Percentiles rank a stretch among this genome's conserved stretches.
phyloP scores from a whole-genome alignment of 2,113 vertebrate genomes.

The Podiceps cristatus region DNA sequence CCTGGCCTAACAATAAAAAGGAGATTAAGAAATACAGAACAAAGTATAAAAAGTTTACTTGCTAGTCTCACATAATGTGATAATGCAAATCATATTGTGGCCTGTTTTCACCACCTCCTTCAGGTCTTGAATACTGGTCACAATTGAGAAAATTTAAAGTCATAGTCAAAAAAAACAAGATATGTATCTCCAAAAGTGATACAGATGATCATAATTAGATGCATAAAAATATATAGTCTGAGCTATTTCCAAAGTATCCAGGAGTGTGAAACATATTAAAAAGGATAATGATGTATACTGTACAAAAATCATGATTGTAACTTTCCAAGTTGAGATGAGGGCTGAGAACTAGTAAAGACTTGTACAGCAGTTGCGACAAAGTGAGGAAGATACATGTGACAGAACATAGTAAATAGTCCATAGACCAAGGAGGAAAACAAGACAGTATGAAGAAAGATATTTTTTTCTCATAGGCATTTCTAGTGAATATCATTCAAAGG shows the following conservation, averaged over 20 bases:
- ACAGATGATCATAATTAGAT: not conserved
- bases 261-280: not conserved
- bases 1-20: not conserved
- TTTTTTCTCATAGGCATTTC: not conserved
- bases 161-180: no score
- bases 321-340: not conserved
- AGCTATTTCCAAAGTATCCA: not conserved
- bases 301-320: not conserved
- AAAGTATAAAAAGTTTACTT: not conserved
- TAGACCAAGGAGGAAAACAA: not conserved
- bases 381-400: not conserved
- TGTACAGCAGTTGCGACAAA: not conserved
- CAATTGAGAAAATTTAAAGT: not conserved
- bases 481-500: not conserved
- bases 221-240: not conserved
- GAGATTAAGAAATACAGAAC: not conserved
- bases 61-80: rapidly evolving
- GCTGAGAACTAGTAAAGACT: not conserved
- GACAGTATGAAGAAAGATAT: not conserved
- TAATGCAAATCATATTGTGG: not conserved
- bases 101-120: not conserved
- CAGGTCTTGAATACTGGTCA: not conserved
- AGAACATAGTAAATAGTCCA: not conserved
- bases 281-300: not conserved
- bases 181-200: not conserved